Evolutionary conservation across 2,888 invertebrate species (phyloP).

Genomic region (Rhorus exstirpatorius): DNA sequence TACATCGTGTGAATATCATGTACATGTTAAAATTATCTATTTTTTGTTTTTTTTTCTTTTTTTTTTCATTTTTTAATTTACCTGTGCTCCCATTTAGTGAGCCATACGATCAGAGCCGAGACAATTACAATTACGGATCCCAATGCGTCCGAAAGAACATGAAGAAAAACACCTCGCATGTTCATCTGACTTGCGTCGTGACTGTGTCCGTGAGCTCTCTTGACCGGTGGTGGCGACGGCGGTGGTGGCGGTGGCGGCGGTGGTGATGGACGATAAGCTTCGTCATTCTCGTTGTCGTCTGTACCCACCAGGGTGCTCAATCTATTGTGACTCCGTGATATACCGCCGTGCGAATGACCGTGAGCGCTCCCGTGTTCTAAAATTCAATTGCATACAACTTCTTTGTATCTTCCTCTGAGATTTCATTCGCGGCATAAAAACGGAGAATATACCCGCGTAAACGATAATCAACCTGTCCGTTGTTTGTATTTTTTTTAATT

Average conservation of each 20-base stretch:
- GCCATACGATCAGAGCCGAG: constrained; percentile 93
- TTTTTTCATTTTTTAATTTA: too few relatives aligned
- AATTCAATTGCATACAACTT: constrained; percentile 61
- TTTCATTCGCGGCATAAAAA: too few relatives aligned
- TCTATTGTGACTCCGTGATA: constrained; percentile 88
- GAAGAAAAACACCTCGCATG: constrained; percentile 99
- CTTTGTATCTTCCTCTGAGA: too few relatives aligned
- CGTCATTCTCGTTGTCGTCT: constrained; percentile 92
- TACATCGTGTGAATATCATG: too few relatives aligned
- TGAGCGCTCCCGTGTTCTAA: constrained; percentile 92
- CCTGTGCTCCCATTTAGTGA: constrained; percentile 93
- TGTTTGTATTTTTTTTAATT: neutral
- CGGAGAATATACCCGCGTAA: too few relatives aligned
- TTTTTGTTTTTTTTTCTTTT: neutral
- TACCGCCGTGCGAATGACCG: constrained; percentile 89
- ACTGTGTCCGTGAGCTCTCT: constrained; percentile 87
- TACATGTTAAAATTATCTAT: too few relatives aligned
- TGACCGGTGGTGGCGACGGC: constrained; percentile 79
- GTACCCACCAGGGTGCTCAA: constrained; percentile 89
- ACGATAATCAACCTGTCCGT: too few relatives aligned
- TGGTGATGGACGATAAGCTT: constrained; percentile 86
- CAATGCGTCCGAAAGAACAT: constrained; percentile 98
- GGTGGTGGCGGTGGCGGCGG: constrained; percentile 87
- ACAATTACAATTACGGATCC: constrained; percentile 97
- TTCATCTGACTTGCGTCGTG: constrained; percentile 95